Evolutionary conservation across 2,888 invertebrate species (phyloP).

Genomic region (Cecidostiba fungosa): DNA sequence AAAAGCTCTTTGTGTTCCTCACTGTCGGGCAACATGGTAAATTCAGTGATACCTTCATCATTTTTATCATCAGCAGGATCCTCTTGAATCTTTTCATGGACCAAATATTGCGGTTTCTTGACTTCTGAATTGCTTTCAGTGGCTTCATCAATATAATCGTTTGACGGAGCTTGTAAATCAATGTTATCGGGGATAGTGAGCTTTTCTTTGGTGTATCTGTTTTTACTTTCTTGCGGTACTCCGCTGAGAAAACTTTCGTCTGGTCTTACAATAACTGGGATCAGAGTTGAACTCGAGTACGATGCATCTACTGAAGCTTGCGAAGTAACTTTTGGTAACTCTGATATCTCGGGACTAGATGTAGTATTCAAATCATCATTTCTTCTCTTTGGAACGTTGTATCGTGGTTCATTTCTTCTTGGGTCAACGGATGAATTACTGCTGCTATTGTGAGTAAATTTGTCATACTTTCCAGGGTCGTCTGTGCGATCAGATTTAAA

Average conservation of each 20-base stretch:
- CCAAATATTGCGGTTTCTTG: conserved; percentile 25
- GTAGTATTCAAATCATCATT: neutral
- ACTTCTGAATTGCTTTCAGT: neutral
- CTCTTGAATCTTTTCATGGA: conserved; percentile 42
- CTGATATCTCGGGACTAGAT: neutral
- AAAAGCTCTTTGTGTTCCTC: conserved; percentile 78
- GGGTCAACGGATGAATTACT: conserved; percentile 62
- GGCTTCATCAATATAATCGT: conserved; percentile 65
- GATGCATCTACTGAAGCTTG: conserved; percentile 9
- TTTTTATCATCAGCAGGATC: neutral
- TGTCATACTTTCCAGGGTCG: conserved; percentile 66
- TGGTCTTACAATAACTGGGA: conserved; percentile 60
- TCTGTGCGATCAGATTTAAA: conserved; percentile 67
- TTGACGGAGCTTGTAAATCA: neutral
- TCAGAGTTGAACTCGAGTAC: conserved; percentile 53
- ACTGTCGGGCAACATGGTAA: conserved; percentile 59
- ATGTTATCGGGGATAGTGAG: conserved; percentile 36
- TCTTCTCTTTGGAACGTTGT: conserved; percentile 65
- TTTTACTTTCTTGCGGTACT: conserved; percentile 60
- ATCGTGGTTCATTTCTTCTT: conserved; percentile 74
- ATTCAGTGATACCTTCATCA: neutral
- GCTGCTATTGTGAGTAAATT: conserved; percentile 63
- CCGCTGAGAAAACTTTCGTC: conserved; percentile 46
- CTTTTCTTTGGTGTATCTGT: conserved; percentile 55
- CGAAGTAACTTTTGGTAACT: neutral